Base-by-base conservation (phyloP, 2,797 vertebrate species). In the Malacoctenus gilli region DNA sequence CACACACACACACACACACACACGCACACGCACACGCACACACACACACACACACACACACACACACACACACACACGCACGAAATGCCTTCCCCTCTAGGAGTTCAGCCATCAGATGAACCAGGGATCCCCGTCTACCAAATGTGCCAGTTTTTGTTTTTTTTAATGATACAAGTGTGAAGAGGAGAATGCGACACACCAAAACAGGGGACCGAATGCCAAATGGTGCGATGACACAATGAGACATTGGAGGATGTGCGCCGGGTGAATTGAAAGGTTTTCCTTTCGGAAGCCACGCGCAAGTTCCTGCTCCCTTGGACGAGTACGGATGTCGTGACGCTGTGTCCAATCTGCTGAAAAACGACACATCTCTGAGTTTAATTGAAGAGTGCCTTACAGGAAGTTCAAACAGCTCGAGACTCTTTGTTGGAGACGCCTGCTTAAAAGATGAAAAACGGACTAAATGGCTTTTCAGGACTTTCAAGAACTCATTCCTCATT, bases 121-220 rank as follows among this genome's bases (percentile, higher is more conserved):
- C 68, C 77, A 85, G 85, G 85, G 79, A 89, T 84, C 60, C 61
- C 74, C 67, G 47, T 77, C 70, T 64, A 77, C 87, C 85, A 87
- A 84, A 89, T 82, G 88, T 92, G 91, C 91, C 91, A 92, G 88
- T 90, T 86, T 87, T 34, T 37, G 6, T 44, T 21, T 55, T 8
- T 38, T 39, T 59, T 34, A 18, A 74, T 65, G 53, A 44, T 39
- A 44, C 59, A n/a, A n/a, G 68, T 67, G 72, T 53, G 60, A 61
- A 72, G 71, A 69, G 54, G 59, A 74, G 28, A 62, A 61, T 4
- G 43, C 70, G 48, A 65, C 55, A 75, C 80, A 86, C 77, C 82
- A 84, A 85, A 86, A 74, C 34, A 1, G 23, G n/a, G 72, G 59
- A 83, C 67, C 64, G 77, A 74, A 82, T 77, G 82, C 80, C 78